phyloP scores from a whole-genome alignment of 2,797 vertebrate genomes.

The Phoxinus dragarum region DNA sequence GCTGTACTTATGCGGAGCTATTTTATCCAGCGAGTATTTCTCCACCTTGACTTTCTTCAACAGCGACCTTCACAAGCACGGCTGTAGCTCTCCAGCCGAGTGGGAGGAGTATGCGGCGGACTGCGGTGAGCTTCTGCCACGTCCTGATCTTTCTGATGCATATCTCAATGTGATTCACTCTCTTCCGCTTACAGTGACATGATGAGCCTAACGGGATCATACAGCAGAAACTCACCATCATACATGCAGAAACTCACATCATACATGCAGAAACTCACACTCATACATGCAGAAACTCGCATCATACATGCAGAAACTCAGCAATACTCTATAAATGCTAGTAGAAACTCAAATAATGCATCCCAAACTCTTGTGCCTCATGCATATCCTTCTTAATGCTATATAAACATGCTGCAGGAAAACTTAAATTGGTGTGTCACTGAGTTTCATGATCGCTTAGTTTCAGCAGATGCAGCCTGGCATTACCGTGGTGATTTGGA shows the following conservation, averaged over 20 bases:
- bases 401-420: background rate
- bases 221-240: background rate
- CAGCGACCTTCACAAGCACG: slow-evolving; percentile 80
- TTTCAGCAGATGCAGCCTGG: background rate
- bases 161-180: slow-evolving; percentile 9
- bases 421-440: background rate
- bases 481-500: background rate
- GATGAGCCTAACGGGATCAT: background rate
- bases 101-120: slow-evolving; percentile 83
- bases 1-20: slow-evolving; percentile 66
- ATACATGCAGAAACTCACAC: background rate
- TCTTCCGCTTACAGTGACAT: slow-evolving; percentile 30
- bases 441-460: background rate
- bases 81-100: slow-evolving; percentile 80
- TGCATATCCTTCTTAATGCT: background rate
- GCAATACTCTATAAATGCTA: background rate
- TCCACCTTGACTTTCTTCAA: slow-evolving; percentile 80
- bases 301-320: background rate
- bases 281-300: background rate
- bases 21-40: slow-evolving; percentile 77
- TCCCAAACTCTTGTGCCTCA: background rate
- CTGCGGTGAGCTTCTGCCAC: slow-evolving; percentile 83
- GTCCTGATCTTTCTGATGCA: slow-evolving; percentile 63
- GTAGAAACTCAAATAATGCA: background rate
- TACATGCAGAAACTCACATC: background rate